Evolutionary conservation across 2,113 vertebrate genomes (phyloP).

Genomic region (Aldabrachelys gigantea): DNA sequence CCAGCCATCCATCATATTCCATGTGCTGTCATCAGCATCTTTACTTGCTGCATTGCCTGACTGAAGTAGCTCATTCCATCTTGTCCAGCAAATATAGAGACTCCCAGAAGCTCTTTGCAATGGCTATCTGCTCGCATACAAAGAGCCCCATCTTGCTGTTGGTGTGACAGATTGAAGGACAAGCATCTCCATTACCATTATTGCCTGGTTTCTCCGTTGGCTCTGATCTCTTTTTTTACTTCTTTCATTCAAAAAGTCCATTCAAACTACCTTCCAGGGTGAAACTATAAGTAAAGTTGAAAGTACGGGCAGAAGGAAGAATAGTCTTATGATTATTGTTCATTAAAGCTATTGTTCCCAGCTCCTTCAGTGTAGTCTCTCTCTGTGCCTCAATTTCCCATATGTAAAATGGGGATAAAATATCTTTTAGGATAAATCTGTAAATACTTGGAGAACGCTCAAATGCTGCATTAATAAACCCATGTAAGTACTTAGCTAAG

Average conservation of each 20-base stretch:
- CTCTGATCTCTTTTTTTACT: not conserved
- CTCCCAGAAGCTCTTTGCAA: constrained; percentile 12
- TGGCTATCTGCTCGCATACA: not conserved
- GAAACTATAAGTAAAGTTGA: not conserved
- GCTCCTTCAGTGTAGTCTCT: not conserved
- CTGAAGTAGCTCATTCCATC: constrained; percentile 34
- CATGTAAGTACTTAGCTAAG: not conserved
- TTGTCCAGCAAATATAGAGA: constrained; percentile 48
- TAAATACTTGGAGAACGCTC: not conserved
- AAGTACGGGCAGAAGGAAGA: not conserved
- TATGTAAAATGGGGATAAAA: not conserved
- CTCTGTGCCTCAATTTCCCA: not conserved
- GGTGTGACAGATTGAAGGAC: not conserved
- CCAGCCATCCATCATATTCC: constrained; percentile 52
- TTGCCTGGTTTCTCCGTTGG: not conserved
- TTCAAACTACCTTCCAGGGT: not conserved
- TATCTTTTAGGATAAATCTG: not conserved
- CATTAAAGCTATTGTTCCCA: not conserved
- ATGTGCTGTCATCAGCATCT: constrained; percentile 28
- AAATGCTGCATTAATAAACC: not conserved
- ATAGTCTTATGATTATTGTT: not conserved
- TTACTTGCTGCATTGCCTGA: constrained; percentile 58
- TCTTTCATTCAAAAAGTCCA: not conserved
- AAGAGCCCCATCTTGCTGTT: not conserved
- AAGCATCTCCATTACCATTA: not conserved